phyloP scores from a whole-genome alignment of 1,140 invertebrate species.

The Amyelois transitella region DNA sequence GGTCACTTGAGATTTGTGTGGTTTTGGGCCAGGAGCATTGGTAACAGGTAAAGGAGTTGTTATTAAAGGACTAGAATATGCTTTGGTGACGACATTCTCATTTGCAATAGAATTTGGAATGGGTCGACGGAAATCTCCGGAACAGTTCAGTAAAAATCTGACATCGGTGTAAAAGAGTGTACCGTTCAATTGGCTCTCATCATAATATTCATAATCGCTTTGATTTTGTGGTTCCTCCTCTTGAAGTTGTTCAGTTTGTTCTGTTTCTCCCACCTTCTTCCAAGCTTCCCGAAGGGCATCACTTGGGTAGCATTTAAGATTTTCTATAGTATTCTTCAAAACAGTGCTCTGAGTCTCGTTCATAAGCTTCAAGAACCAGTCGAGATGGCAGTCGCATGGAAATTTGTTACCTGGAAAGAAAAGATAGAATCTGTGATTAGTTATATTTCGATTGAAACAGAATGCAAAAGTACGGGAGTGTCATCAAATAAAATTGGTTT shows the following conservation, averaged over 20 bases:
- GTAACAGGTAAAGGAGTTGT: not conserved
- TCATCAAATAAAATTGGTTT: too few relatives aligned
- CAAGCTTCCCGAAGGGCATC: conserved; percentile 39
- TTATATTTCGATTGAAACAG: too few relatives aligned
- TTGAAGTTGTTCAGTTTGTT: conserved; percentile 31
- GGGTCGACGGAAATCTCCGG: not conserved
- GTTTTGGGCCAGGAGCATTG: conserved; percentile 7
- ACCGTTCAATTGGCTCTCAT: conserved; percentile 54
- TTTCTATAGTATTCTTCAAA: conserved; percentile 46
- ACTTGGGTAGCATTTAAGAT: conserved; percentile 55
- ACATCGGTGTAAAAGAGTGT: conserved; percentile 60
- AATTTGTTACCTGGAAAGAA: conserved; percentile 53
- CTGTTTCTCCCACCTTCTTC: conserved; percentile 34
- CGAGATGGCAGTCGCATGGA: conserved; percentile 53
- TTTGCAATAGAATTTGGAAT: not conserved
- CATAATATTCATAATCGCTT: conserved; percentile 61
- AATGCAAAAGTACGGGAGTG: too few relatives aligned
- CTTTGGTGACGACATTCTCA: conserved; percentile 6
- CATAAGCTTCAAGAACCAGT: conserved; percentile 51
- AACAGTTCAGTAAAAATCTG: conserved; percentile 51
- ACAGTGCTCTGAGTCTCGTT: conserved; percentile 47
- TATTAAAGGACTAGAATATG: conserved; percentile 4
- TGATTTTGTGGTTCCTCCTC: conserved; percentile 25
- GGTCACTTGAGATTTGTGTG: not conserved
- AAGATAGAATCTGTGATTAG: not conserved